These are phyloP conservation scores for Caenorhabditis sp. DNA, from an alignment of 2,888 invertebrate species.

Conservation along the genomic window DNA sequence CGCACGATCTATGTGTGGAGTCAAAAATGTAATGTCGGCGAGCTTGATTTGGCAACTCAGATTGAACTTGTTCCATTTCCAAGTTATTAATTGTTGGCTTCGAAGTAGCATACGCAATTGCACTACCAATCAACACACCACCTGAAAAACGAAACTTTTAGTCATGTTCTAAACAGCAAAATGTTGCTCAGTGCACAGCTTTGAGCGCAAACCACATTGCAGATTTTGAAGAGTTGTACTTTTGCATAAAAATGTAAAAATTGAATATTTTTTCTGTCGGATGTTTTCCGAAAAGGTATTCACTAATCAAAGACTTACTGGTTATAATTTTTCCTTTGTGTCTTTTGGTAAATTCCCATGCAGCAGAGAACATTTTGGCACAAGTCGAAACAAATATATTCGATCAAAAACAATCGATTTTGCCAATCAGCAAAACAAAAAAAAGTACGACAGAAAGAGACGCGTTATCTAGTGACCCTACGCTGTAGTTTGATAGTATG, in stretches of 20 bases:
- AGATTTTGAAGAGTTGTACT: too few species aligned
- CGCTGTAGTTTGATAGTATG: slow-evolving; percentile 24
- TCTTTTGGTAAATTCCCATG: slow-evolving; percentile 58
- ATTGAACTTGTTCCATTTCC: slow-evolving; percentile 3
- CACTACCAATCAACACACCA: slow-evolving; percentile 42
- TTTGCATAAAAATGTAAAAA: too few species aligned
- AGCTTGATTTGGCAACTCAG: slow-evolving; percentile 41
- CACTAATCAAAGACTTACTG: slow-evolving; percentile 10
- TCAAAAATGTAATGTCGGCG: slow-evolving; percentile 61
- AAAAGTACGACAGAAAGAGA: background rate
- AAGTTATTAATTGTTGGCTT: background rate
- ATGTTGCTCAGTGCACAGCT: background rate
- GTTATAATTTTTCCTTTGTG: slow-evolving; percentile 55
- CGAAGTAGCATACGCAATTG: slow-evolving; percentile 22
- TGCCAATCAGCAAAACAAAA: background rate
- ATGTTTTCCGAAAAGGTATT: background rate
- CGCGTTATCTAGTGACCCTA: slow-evolving; percentile 16
- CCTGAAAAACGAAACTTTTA: slow-evolving; percentile 14
- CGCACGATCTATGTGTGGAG: slow-evolving; percentile 57
- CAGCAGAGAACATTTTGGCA: slow-evolving; percentile 38
- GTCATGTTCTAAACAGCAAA: background rate
- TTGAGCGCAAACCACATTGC: too few species aligned
- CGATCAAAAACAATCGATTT: background rate
- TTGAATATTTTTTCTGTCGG: too few species aligned
- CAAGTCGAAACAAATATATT: background rate